A percentile compares a stretch with the other conserved stretches of the same genome.
phyloP scores from a whole-genome alignment of 2,797 vertebrate species.

The Phylloscopus collybita region DNA sequence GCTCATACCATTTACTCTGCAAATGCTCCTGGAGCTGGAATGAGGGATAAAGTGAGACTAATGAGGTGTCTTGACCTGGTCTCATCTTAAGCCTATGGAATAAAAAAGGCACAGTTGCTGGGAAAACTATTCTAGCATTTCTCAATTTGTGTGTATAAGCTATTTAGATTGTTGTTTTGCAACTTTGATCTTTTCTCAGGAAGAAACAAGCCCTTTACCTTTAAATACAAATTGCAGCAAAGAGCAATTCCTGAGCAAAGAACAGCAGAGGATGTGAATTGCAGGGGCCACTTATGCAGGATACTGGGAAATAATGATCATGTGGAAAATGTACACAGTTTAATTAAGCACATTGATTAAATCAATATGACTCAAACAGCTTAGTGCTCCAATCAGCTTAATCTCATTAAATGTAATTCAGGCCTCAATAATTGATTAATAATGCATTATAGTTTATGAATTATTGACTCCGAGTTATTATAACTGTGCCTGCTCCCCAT shows the following conservation, averaged over 20 bases:
- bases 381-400: constrained; percentile 79
- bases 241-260: constrained; percentile 45
- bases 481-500: constrained; percentile 70
- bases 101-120: neutral
- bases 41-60: neutral
- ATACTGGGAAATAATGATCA: constrained; percentile 75
- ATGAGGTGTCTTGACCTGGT: neutral
- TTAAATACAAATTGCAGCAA: constrained; percentile 54
- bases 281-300: constrained; percentile 58
- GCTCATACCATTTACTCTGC: neutral
- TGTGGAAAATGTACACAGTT: constrained; percentile 78
- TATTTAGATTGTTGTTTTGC: neutral
- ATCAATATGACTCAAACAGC: constrained; percentile 81
- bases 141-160: neutral
- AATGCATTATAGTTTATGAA: constrained; percentile 84
- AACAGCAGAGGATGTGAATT: constrained; percentile 49
- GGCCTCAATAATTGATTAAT: constrained; percentile 85
- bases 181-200: constrained; percentile 1
- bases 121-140: neutral
- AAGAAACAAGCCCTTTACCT: constrained; percentile 56
- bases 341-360: constrained; percentile 84
- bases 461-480: constrained; percentile 83
- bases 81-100: neutral
- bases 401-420: constrained; percentile 84
- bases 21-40: neutral